Conservation (phyloP, 2,888 invertebrate species). For the Catocala sponsa region DNA sequence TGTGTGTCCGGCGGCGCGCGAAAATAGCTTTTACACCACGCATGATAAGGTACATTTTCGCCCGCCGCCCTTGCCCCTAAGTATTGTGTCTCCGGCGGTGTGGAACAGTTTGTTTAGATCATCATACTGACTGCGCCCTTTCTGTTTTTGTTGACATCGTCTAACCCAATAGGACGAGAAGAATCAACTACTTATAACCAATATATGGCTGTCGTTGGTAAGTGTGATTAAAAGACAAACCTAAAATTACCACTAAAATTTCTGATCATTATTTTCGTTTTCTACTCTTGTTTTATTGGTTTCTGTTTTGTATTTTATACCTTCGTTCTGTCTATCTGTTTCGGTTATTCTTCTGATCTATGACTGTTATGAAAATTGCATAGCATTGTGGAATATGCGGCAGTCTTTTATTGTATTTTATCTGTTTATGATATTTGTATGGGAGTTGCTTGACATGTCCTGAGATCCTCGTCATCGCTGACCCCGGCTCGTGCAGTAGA, state of each 20-base stretch:
- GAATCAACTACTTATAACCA: conserved; percentile 98
- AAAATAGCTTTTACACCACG: conserved; percentile 61
- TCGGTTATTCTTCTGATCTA: conserved; percentile 69
- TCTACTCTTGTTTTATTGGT: conserved; percentile 67
- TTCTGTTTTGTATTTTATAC: conserved; percentile 57
- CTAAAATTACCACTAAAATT: conserved; percentile 86
- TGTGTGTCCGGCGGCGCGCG: conserved; percentile 77
- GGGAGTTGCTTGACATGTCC: conserved; percentile 69
- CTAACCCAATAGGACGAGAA: conserved; percentile 96
- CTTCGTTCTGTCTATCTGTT: conserved; percentile 61
- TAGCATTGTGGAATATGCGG: conserved; percentile 87
- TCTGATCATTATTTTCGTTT: conserved; percentile 72
- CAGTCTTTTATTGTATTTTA: conserved; percentile 69
- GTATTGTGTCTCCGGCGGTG: conserved; percentile 75
- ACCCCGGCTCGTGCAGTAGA: conserved; percentile 70
- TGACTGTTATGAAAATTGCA: conserved; percentile 82
- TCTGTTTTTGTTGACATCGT: conserved; percentile 91
- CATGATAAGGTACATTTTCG: conserved; percentile 66
- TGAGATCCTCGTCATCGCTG: conserved; percentile 64
- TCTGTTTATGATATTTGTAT: conserved; percentile 65
- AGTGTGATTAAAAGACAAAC: conserved; percentile 90
- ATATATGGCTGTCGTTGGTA: conserved; percentile 98
- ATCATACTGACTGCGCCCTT: conserved; percentile 87
- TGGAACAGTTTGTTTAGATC: conserved; percentile 78
- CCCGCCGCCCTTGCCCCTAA: conserved; percentile 70